Percentiles rank a stretch among this genome's conserved stretches.
Evolutionary conservation across 2,888 invertebrate species (phyloP).

Genomic region (Dioctria rufipes): DNA sequence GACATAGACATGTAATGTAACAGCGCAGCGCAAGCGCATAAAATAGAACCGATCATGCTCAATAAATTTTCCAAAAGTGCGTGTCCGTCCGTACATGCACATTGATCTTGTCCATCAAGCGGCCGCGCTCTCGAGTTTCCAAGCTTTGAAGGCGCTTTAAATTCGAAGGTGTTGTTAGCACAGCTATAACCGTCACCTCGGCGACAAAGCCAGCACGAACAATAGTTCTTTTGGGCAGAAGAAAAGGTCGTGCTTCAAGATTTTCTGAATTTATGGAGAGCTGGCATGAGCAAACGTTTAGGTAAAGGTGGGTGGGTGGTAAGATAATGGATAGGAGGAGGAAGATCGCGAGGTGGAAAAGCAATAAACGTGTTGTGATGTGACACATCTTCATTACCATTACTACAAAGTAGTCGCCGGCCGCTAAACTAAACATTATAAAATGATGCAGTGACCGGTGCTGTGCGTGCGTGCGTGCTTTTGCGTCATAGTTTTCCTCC

Average conservation of each 20-base stretch:
- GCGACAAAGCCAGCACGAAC: constrained; percentile 17
- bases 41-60: background rate
- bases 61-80: constrained; percentile 5
- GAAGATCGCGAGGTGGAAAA: constrained; percentile 27
- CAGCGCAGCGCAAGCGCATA: too few relatives aligned
- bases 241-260: constrained; percentile 5
- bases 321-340: constrained; percentile 3
- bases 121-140: too few relatives aligned
- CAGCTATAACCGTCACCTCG: background rate
- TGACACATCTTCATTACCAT: constrained; percentile 45
- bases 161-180: background rate
- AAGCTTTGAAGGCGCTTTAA: too few relatives aligned
- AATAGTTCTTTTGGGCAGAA: background rate
- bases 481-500: background rate
- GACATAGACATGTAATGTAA: too few relatives aligned
- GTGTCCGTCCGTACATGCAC: constrained; percentile 10
- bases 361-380: constrained; percentile 35
- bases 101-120: background rate
- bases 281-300: background rate
- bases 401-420: constrained; percentile 35
- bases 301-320: constrained; percentile 16
- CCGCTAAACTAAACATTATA: background rate
- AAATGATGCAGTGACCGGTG: constrained; percentile 30
- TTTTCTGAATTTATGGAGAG: constrained; percentile 38
- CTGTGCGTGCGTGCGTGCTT: constrained; percentile 30